These are phyloP conservation scores for Drosophila pseudoananassae DNA, from an alignment of 1,140 invertebrate species.

Conservation along the genomic window DNA sequence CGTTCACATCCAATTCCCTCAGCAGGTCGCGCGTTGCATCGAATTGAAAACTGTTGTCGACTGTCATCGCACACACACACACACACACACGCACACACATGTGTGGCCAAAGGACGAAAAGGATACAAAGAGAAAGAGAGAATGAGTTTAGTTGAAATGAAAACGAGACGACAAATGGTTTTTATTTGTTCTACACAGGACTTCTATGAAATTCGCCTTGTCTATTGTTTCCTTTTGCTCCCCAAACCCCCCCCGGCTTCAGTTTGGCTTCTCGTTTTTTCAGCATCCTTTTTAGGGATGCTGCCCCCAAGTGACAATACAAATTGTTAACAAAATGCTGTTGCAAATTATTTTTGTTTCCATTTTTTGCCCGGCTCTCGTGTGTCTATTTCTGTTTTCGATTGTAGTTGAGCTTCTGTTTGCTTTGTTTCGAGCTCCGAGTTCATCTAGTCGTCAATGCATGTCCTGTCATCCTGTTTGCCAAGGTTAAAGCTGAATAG, in stretches of 20 bases:
- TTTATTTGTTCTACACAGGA: slow-evolving; percentile 69
- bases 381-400: slow-evolving; percentile 24
- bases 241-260: neutral
- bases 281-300: neutral
- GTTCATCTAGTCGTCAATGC: neutral
- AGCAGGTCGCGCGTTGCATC: slow-evolving; percentile 90
- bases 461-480: neutral
- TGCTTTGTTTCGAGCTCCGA: slow-evolving; percentile 7
- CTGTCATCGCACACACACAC: slow-evolving; percentile 78
- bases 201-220: slow-evolving; percentile 66
- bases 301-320: slow-evolving; percentile 48
- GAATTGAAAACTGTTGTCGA: slow-evolving; percentile 89
- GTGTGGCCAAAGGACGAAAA: slow-evolving; percentile 75
- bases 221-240: slow-evolving; percentile 45
- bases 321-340: slow-evolving; percentile 57
- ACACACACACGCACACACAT: slow-evolving; percentile 21
- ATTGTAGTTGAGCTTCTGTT: slow-evolving; percentile 39
- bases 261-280: slow-evolving; percentile 20
- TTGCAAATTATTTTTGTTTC: slow-evolving; percentile 42
- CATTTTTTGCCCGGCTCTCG: slow-evolving; percentile 18
- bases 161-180: slow-evolving; percentile 68
- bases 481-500: neutral
- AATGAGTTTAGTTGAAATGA: slow-evolving; percentile 45
- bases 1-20: slow-evolving; percentile 89
- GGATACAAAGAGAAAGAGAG: slow-evolving; percentile 4